Evolutionary conservation across 2,888 invertebrate genomes (phyloP), one percentile per base, ranked within the genome.

Genomic region (Merodon equestris): DNA sequence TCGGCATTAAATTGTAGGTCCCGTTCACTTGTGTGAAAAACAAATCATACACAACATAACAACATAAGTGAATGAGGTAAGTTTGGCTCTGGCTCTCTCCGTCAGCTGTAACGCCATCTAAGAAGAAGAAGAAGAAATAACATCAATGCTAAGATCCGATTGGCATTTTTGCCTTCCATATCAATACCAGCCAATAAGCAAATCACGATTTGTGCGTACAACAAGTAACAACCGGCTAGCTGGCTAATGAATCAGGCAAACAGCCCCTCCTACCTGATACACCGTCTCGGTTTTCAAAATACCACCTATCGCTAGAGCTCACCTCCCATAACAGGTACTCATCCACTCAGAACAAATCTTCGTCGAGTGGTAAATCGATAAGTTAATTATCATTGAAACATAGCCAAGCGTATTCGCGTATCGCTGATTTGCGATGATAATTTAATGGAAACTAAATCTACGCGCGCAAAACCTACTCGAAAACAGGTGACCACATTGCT

Each of bases 341-440:
- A 44, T 61, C 56, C 48, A 17, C 38, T 48, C 50, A 56, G 56
- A 71, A 61, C 44, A 34, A 45, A 60, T 60, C 44, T 53, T 14
- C 13, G 42, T n/a, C 13, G 14, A 48, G 54, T 47, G 34, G 61
- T 27, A 54, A 56, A 38, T 48, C 40, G 48, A 48, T 48, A 54
- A 50, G 27, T 44, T 45, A 60, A 67, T 73, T 73, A 60, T 17
- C 73, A 73, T 73, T 17, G 42, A 54, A 67, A 73, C 40, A 73
- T 73, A 73, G 73, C 64, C 58, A 66, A 67, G 67, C 66, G 60
- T 51, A 66, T 60, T 40, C 42, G 53, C 47, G 27, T 34, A 36
- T 7, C 27, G 27, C 60, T 42, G 60, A 73, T 60, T 47, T 54
- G 48, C 44, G 54, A 66, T 67, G 60, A 73, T 66, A 60, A 66